Evolutionary conservation across 2,888 invertebrate genomes (phyloP), one percentile per base, ranked within the genome.

Genomic region (Metacarcinus magister): DNA sequence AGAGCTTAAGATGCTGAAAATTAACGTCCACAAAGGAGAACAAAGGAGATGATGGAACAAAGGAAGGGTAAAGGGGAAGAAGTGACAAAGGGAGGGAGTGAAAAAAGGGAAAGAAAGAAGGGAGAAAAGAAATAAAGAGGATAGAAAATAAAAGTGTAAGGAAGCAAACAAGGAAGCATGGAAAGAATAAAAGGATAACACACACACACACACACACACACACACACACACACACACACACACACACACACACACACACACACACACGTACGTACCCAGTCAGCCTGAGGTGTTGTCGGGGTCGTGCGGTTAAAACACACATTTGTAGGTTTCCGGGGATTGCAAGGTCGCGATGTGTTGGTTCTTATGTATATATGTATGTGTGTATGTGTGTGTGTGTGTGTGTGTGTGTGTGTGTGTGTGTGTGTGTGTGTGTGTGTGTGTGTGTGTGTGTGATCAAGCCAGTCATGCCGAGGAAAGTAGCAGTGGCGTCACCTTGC

Each of bases 131-230:
- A 60, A 19, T 7, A 3, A n/a, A 54, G 16, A 54, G 0, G 23
- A 8, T 23, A n/a, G 23, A 4, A 28, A 75, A 54, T 54, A 19
- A 54, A 23, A 75, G 54, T 54, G 19, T 13, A 54, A 16, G 13
- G 54, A 54, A 10, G 75, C 8, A 19, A n/a, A 28, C 8, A 28
- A 75, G 75, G n/a, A 75, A 75, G 54, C 13, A 75, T 75, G 75
- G 75, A n/a, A 75, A 75, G n/a, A 7, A 8, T n/a, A 54, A 0
- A 16, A 13, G 54, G 19, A 8, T 13, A 13, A 67, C 67, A 67
- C 67, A 67, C 67, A 67, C 67, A 67, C 67, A 67, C 67, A 67
- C 67, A 67, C 67, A 67, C 67, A 67, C 67, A 67, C 67, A 67
- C 67, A 67, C 67, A 67, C 67, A 67, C 67, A 67, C 67, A 67